Percentiles rank a stretch among this genome's conserved stretches.
Evolutionary conservation across 2,113 vertebrate genomes (phyloP).

Genomic region (Chelonoidis abingdonii): DNA sequence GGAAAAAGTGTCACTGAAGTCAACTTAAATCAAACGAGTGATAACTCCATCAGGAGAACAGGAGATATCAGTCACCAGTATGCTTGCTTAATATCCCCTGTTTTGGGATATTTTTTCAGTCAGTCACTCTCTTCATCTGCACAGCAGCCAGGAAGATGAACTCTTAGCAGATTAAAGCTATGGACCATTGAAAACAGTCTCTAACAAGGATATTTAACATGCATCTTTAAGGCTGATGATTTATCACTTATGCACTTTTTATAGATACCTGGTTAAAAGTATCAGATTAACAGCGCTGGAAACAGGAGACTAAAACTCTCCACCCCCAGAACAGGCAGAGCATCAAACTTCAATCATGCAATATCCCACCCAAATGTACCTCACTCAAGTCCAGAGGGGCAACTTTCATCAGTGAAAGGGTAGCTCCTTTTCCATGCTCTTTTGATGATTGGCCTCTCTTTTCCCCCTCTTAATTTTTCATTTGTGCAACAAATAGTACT

Average conservation of each 20-base stretch:
- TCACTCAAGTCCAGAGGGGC: fast-evolving
- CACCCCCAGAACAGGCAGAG: neutral
- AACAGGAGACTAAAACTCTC: neutral
- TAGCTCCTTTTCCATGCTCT: neutral
- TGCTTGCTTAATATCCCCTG: constrained; percentile 58
- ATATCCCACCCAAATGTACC: neutral
- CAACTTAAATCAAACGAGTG: constrained; percentile 65
- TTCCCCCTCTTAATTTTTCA: neutral
- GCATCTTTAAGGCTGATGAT: constrained; percentile 30
- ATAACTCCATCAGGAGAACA: constrained; percentile 56
- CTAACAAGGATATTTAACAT: constrained; percentile 29
- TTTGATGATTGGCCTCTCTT: neutral
- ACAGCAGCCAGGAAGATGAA: constrained; percentile 53
- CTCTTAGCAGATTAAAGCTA: constrained; percentile 20
- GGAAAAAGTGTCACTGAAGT: constrained; percentile 62
- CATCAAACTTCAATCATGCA: neutral
- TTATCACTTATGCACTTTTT: constrained; percentile 29
- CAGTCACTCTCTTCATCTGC: constrained; percentile 60
- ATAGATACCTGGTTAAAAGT: neutral
- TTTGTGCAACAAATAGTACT: neutral
- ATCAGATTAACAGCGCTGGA: neutral
- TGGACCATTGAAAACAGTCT: constrained; percentile 53
- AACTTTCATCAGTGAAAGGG: neutral
- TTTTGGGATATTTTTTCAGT: constrained; percentile 69
- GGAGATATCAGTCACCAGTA: constrained; percentile 61